Evolutionary conservation across 1,140 invertebrate species (phyloP).

Genomic region (Zaprionus davidi): DNA sequence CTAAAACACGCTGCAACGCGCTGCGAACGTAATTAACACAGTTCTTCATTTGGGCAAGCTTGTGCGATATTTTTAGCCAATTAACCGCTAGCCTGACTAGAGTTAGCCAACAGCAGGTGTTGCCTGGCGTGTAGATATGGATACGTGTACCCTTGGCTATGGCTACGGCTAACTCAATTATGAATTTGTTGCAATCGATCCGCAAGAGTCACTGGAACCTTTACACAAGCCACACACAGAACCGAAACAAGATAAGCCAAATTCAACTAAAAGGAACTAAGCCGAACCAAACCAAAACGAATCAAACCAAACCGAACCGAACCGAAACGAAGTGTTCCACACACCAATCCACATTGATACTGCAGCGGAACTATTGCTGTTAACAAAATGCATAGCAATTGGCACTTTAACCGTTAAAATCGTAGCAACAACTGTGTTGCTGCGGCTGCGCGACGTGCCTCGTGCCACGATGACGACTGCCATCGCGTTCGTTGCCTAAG

Average conservation of each 20-base stretch:
- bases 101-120: constrained; percentile 23
- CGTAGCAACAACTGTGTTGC: constrained; percentile 13
- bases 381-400: constrained; percentile 66
- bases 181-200: constrained; percentile 41
- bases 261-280: background rate
- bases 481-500: constrained; percentile 71
- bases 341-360: background rate
- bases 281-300: background rate
- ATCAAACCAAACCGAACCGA: too few relatives aligned
- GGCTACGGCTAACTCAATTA: constrained; percentile 43
- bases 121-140: background rate
- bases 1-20: background rate
- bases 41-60: constrained; percentile 66
- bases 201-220: background rate
- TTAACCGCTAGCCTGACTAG: constrained; percentile 42
- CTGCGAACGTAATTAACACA: constrained; percentile 68
- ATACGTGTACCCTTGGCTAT: constrained; percentile 59
- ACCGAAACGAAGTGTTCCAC: background rate
- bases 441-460: constrained; percentile 42
- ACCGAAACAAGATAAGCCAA: background rate
- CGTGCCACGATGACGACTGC: constrained; percentile 32
- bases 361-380: constrained; percentile 31
- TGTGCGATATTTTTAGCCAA: constrained; percentile 52
- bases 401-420: constrained; percentile 74
- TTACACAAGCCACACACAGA: background rate